Percentiles rank a stretch among this genome's conserved stretches.
Evolutionary conservation across 2,113 vertebrate genomes (phyloP).

Genomic region (Vidua macroura): DNA sequence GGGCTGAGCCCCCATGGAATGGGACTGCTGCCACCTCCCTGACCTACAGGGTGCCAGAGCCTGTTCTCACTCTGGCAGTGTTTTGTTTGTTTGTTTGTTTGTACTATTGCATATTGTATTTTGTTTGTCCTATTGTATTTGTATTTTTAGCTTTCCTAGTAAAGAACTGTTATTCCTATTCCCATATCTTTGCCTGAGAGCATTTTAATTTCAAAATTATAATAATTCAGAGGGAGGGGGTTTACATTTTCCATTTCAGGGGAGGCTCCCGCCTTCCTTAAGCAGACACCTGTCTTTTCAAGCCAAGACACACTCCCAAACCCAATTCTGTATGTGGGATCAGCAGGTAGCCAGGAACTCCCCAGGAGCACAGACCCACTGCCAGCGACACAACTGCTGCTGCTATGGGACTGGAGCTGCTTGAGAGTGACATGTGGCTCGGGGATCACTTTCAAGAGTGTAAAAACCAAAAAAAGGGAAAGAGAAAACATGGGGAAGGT

Average conservation of each 20-base stretch:
- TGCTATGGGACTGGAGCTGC: not conserved
- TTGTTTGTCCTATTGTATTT: not conserved
- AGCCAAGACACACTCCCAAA: not conserved
- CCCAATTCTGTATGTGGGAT: not conserved
- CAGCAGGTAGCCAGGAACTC: not conserved
- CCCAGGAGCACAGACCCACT: not conserved
- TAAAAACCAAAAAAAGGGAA: not conserved
- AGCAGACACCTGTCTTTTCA: not conserved
- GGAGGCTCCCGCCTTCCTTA: not conserved
- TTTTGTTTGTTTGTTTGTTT: no score
- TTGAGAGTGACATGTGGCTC: not conserved
- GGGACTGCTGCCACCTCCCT: no score
- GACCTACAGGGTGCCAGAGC: no score
- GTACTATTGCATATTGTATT: not conserved
- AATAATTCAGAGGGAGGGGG: not conserved
- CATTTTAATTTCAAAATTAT: not conserved
- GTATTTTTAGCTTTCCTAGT: not conserved
- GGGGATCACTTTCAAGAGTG: not conserved
- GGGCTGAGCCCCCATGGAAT: no score
- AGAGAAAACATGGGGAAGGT: not conserved
- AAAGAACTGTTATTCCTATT: not conserved
- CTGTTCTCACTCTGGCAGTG: no score
- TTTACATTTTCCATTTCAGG: not conserved
- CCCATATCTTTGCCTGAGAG: not conserved
- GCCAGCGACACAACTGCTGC: not conserved